phyloP scores from a whole-genome alignment of 2,888 invertebrate genomes.

The Plagiodera versicolora region DNA sequence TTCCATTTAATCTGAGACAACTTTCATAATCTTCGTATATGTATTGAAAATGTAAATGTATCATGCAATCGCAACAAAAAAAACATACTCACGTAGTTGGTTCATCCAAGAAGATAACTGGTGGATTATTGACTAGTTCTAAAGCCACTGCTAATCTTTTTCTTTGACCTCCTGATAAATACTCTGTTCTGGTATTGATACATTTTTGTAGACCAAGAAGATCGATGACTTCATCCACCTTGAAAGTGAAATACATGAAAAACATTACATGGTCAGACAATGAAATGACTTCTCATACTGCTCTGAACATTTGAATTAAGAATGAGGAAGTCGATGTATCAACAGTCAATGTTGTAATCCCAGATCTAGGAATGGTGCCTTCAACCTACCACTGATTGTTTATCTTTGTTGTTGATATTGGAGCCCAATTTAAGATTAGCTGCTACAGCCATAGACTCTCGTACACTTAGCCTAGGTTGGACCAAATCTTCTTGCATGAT shows the following conservation, averaged over 20 bases:
- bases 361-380: not conserved
- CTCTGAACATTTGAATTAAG: too few relatives aligned
- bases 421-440: conserved; percentile 73
- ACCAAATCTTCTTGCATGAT: conserved; percentile 80
- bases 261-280: too few relatives aligned
- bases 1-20: too few relatives aligned
- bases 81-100: conserved; percentile 69
- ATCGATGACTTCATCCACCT: conserved; percentile 75
- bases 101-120: conserved; percentile 79
- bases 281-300: too few relatives aligned
- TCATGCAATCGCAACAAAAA: too few relatives aligned
- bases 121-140: conserved; percentile 81
- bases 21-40: too few relatives aligned
- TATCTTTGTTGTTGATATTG: conserved; percentile 61
- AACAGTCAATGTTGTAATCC: too few relatives aligned
- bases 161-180: conserved; percentile 75
- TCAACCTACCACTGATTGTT: conserved; percentile 64
- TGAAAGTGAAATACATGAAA: conserved; percentile 22
- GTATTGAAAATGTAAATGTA: too few relatives aligned
- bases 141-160: conserved; percentile 76
- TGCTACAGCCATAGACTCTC: conserved; percentile 74
- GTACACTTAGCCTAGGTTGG: conserved; percentile 71
- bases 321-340: too few relatives aligned
- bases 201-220: conserved; percentile 71
- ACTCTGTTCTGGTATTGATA: conserved; percentile 65